phyloP scores from a whole-genome alignment of 2,797 vertebrate species.

The Nannoperca obscura region DNA sequence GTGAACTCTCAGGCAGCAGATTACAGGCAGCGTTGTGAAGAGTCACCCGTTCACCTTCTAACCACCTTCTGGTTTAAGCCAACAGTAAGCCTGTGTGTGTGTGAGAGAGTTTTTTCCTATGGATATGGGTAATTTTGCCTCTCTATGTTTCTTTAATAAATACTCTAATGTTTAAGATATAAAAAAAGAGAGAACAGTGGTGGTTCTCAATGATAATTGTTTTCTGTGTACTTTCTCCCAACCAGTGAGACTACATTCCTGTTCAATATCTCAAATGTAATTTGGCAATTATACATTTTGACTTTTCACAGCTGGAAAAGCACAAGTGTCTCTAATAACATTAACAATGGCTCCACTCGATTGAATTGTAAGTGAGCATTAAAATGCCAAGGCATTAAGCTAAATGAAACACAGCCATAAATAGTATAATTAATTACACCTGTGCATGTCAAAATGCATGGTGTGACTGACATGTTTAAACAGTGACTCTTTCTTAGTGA shows the following conservation, averaged over 20 bases:
- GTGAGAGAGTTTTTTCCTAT: no score
- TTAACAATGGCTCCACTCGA: not conserved
- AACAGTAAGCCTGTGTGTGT: no score
- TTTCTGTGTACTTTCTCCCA: not conserved
- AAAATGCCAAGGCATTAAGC: not conserved
- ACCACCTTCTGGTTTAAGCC: no score
- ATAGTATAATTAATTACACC: not conserved
- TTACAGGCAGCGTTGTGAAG: no score
- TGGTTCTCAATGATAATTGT: not conserved
- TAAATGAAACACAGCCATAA: not conserved
- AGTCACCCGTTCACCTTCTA: no score
- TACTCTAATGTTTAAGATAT: not conserved
- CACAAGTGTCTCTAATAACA: not conserved
- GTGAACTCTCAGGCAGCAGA: constrained; percentile 39
- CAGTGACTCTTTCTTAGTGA: not conserved
- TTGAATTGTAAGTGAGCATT: not conserved
- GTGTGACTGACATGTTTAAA: not conserved
- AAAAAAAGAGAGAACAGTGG: not conserved
- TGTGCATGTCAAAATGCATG: not conserved
- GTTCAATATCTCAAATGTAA: not conserved
- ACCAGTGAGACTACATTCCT: not conserved
- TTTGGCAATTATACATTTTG: not conserved
- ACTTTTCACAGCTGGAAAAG: not conserved
- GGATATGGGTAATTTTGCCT: no score
- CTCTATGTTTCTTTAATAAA: no score